These are phyloP conservation scores for Melanotaenia pygmaea DNA, from an alignment of 2,797 vertebrate species.

Conservation along the genomic window DNA sequence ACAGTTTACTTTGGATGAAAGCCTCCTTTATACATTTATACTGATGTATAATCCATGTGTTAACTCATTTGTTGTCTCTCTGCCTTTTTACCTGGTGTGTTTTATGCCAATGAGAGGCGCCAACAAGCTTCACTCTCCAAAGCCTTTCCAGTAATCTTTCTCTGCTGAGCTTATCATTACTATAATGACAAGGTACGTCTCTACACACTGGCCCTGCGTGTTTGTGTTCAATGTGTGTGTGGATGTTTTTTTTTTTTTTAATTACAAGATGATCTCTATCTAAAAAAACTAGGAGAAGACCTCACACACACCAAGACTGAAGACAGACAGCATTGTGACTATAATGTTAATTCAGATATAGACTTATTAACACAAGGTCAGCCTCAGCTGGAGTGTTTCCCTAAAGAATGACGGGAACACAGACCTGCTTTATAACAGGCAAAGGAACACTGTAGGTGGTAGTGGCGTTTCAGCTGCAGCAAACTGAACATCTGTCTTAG, in stretches of 20 bases:
- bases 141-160: conserved; percentile 80
- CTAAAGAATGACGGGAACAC: conserved; percentile 37
- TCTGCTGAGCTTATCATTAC: conserved; percentile 81
- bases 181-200: conserved; percentile 82
- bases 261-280: conserved; percentile 62
- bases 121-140: conserved; percentile 76
- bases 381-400: conserved; percentile 11
- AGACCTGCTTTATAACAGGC: conserved; percentile 64
- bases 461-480: conserved; percentile 63
- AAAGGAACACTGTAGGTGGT: conserved; percentile 72
- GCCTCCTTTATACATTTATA: conserved; percentile 52
- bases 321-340: conserved; percentile 35
- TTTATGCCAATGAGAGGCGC: conserved; percentile 73
- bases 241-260: conserved; percentile 26
- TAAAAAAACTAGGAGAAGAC: conserved; percentile 45
- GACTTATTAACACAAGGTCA: conserved; percentile 19
- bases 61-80: conserved; percentile 50
- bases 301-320: conserved; percentile 51
- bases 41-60: conserved; percentile 41
- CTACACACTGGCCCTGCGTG: conserved; percentile 53
- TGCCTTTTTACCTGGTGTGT: conserved; percentile 66
- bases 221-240: conserved; percentile 37
- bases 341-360: conserved; percentile 30
- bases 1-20: conserved; percentile 58
- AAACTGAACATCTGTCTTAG: conserved; percentile 27